These are phyloP conservation scores for Genyomyrus donnyi DNA, from an alignment of 2,113 vertebrate genomes.

Conservation along the genomic window DNA sequence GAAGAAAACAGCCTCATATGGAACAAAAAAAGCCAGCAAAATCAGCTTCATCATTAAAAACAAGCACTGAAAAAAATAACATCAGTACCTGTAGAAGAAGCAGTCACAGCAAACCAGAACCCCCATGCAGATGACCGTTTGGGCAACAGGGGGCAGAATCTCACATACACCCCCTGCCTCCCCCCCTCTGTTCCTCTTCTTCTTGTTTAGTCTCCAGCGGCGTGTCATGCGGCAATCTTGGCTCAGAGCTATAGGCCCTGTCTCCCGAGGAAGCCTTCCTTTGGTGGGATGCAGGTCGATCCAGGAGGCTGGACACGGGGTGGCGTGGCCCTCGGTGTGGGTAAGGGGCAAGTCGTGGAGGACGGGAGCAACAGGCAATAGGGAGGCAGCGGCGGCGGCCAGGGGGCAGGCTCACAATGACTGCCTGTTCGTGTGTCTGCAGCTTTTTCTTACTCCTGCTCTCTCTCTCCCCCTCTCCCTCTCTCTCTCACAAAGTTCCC, in stretches of 20 bases:
- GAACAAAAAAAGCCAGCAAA: not conserved
- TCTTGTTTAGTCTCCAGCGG: not conserved
- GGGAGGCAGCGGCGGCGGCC: not conserved
- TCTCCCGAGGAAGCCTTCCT: not conserved
- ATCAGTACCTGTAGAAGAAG: conserved; percentile 69
- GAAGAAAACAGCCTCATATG: not conserved
- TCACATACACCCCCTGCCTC: not conserved
- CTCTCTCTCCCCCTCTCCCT: conserved; percentile 7
- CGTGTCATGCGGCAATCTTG: not conserved
- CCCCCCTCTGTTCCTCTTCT: not conserved
- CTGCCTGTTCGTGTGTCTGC: not conserved
- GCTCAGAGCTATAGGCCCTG: not conserved
- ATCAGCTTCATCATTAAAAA: not conserved
- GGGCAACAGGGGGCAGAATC: conserved; percentile 30
- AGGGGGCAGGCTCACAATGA: not conserved
- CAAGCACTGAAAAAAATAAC: not conserved
- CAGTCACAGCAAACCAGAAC: conserved; percentile 70
- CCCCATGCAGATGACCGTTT: conserved; percentile 55
- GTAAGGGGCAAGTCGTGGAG: not conserved
- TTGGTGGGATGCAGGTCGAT: not conserved
- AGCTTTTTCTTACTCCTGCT: not conserved
- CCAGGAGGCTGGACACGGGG: not conserved
- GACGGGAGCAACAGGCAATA: not conserved
- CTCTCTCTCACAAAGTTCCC: not conserved
- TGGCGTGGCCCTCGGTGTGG: not conserved